Conservation (phyloP, 23 tunicate genomes). For the Halocynthia aurantium region DNA sequence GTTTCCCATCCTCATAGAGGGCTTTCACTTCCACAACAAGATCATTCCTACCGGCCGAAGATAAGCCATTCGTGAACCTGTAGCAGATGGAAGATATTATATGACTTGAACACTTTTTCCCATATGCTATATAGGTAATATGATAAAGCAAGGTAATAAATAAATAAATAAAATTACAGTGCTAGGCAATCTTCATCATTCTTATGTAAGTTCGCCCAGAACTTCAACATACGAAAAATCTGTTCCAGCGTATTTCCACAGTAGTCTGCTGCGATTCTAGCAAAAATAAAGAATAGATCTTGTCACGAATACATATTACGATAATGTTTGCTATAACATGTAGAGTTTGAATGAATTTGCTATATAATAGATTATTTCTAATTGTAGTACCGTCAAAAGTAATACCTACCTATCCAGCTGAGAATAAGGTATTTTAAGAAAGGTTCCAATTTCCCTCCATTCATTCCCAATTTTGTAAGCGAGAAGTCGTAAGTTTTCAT, state of each 20-base stretch:
- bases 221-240: constrained; percentile 52
- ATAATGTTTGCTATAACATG: background rate
- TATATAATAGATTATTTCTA: background rate
- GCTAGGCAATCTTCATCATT: constrained; percentile 62
- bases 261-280: constrained; percentile 43
- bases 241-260: constrained; percentile 48
- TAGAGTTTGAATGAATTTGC: background rate
- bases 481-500: constrained; percentile 37
- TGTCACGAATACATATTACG: background rate
- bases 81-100: background rate
- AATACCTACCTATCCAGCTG: constrained; percentile 38
- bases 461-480: constrained; percentile 60
- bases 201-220: constrained; percentile 52
- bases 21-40: constrained; percentile 36
- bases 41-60: constrained; percentile 50
- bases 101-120: background rate
- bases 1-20: constrained; percentile 39
- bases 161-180: constrained; percentile 4
- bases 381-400: background rate
- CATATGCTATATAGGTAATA: background rate
- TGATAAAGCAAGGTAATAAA: background rate
- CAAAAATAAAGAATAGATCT: background rate
- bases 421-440: constrained; percentile 28
- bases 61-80: constrained; percentile 47
- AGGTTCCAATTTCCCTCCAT: constrained; percentile 61